Evolutionary conservation across 2,113 vertebrate species (phyloP).

Genomic region (Ameiurus melas): DNA sequence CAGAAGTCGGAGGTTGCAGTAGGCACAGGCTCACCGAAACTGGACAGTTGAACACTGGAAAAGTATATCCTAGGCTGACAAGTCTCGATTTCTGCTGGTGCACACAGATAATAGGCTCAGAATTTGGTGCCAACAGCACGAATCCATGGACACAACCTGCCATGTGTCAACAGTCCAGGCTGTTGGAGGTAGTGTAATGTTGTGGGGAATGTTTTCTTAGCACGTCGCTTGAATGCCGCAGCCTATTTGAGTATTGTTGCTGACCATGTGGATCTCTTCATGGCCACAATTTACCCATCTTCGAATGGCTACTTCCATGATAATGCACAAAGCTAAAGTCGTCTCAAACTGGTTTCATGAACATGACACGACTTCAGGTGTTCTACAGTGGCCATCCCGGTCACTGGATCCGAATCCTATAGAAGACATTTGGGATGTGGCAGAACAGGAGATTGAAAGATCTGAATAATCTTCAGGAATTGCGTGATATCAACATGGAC

Average conservation of each 20-base stretch:
- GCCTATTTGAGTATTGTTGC: neutral
- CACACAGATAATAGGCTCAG: neutral
- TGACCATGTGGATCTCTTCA: neutral
- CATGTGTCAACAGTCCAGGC: neutral
- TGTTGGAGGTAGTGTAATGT: neutral
- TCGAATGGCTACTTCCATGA: neutral
- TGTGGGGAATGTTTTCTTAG: neutral
- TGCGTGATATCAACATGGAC: neutral
- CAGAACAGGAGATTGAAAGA: neutral
- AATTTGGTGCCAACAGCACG: neutral
- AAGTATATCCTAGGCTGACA: neutral
- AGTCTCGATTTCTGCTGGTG: neutral
- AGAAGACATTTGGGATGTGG: neutral
- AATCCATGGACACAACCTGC: neutral
- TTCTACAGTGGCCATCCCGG: neutral
- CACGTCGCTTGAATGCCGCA: too few species aligned
- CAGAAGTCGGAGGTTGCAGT: neutral
- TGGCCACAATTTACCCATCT: neutral
- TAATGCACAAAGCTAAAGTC: neutral
- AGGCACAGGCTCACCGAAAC: neutral
- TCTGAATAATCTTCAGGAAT: neutral
- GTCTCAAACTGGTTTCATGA: neutral
- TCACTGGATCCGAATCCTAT: neutral
- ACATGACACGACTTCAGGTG: neutral
- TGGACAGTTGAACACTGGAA: neutral